Evolutionary conservation across 2,888 invertebrate genomes (phyloP).

Genomic region (Carcina quercana): DNA sequence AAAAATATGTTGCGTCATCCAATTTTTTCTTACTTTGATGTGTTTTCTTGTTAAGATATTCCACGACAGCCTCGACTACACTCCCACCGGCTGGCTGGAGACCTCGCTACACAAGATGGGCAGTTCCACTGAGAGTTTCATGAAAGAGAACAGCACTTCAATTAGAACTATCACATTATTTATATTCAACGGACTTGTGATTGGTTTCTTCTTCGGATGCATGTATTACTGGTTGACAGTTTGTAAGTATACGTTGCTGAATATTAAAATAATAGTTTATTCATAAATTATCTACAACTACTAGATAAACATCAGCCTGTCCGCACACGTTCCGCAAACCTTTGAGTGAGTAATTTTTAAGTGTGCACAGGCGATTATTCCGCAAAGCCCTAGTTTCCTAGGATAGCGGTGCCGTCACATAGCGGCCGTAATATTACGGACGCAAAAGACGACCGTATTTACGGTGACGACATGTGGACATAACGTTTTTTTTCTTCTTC

Average conservation of each 20-base stretch:
- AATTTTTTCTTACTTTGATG: background rate
- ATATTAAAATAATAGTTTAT: background rate
- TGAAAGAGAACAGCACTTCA: constrained; percentile 36
- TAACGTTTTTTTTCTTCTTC: no score
- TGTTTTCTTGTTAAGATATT: constrained; percentile 20
- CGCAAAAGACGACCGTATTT: no score
- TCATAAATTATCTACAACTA: no score
- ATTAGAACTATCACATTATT: constrained; percentile 36
- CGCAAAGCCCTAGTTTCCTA: no score
- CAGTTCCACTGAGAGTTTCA: constrained; percentile 40
- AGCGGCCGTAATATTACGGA: no score
- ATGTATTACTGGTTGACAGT: constrained; percentile 46
- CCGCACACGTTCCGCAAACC: no score
- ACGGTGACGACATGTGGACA: no score
- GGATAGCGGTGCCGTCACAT: no score
- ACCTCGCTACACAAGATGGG: constrained; percentile 35
- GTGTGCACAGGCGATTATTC: no score
- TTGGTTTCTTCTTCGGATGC: constrained; percentile 53
- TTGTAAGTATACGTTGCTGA: constrained; percentile 33
- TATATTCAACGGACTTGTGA: constrained; percentile 39
- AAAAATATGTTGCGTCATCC: no score
- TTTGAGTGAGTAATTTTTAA: no score
- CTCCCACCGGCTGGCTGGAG: constrained; percentile 52
- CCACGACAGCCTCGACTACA: constrained; percentile 46
- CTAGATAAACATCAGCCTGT: no score